Base-by-base conservation (phyloP, 2,888 invertebrate species). In the Eupithecia abbreviata region DNA sequence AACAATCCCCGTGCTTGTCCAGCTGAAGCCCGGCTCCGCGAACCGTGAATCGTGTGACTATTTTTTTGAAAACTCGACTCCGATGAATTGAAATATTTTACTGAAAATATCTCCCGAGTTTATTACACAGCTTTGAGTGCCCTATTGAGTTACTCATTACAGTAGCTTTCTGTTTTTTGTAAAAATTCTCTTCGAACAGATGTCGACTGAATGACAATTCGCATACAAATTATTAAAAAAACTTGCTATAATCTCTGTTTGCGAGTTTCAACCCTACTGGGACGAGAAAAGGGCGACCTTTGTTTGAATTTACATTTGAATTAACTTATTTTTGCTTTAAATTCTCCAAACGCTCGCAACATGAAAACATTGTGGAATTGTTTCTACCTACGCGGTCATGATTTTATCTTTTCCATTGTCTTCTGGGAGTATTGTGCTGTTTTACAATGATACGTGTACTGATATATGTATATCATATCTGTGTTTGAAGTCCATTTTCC, bases 161-260 rank as follows among this genome's bases (percentile, higher is more conserved):
- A 58, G 51, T 9, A 7, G 30, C 0, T 42, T 71, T 62, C 68
- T n/a, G 70, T 3, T 77, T 77, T 73, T 49, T 49, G 15, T 15
- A 71, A 49, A 43, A 77, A 73, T 41, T 18, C n/a, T 2, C 42
- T 45, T 12, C 58, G 73, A 30, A 67, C 73, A 73, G 72, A 77
- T 75, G 77, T 71, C 67, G 67, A 30, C 70, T 73, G 77, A 77
- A 77, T 75, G 75, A 75, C 65, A 71, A 72, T 69, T 71, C 73
- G 75, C 71, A 78, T 78, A 75, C 71, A 47, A 75, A 75, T 75
- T 75, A 78, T 78, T 73, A 73, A 75, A 45, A 77, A 77, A 65
- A 74, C 70, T 74, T 43, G 43, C 71, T 73, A 67, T 73, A 67
- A 71, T 77, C 71, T 73, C 51, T 69, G 67, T 67, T 62, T 58